Conservation (phyloP, 2,797 vertebrate genomes). For the Myiothlypis chrysogaster region DNA sequence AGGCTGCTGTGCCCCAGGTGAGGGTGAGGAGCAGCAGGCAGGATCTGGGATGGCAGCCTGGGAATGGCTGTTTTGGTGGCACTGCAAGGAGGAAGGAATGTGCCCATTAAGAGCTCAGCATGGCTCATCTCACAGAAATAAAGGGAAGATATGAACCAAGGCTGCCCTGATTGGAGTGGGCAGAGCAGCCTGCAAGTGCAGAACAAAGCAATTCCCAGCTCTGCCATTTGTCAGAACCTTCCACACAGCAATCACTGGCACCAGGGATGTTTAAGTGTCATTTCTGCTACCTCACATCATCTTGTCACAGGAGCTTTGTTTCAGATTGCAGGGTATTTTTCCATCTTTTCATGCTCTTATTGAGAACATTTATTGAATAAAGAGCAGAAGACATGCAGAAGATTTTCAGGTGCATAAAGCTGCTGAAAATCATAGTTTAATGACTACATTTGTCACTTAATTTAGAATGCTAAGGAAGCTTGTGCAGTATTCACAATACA, state of each 20-base stretch:
- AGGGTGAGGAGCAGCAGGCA: not conserved
- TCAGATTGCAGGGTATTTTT: not conserved
- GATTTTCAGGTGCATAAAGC: not conserved
- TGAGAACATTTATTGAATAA: not conserved
- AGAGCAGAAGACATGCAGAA: not conserved
- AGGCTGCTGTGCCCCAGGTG: not conserved
- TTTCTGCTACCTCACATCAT: not conserved
- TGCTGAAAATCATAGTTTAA: not conserved
- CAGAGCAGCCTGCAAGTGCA: not conserved
- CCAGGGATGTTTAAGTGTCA: not conserved
- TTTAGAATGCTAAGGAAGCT: not conserved
- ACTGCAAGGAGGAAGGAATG: slow-evolving; percentile 31
- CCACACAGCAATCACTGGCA: not conserved
- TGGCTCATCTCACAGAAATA: slow-evolving; percentile 57
- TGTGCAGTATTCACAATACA: not conserved
- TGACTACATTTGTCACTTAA: not conserved
- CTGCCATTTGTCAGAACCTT: not conserved
- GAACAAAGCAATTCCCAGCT: not conserved
- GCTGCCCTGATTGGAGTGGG: slow-evolving; percentile 14
- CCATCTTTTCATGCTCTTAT: not conserved
- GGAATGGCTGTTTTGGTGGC: not conserved
- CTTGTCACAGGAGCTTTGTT: not conserved
- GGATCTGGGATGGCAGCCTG: not conserved
- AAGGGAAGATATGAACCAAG: not conserved
- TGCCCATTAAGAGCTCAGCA: slow-evolving; percentile 10